Base-by-base conservation (phyloP, 2,888 invertebrate genomes). In the Zeuzera pyrina region DNA sequence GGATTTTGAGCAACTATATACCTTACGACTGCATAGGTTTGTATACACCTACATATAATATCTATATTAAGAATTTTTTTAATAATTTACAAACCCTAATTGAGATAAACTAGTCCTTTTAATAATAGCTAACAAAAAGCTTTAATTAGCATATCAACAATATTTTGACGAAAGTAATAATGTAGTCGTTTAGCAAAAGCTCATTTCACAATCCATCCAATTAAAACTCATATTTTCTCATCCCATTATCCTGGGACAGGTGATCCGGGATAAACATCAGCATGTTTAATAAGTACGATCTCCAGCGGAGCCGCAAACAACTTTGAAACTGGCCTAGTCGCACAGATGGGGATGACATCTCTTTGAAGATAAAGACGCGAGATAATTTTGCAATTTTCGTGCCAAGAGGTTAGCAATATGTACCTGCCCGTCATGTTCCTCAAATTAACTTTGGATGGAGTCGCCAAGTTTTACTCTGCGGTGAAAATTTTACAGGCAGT, bases 321-420 rank as follows among this genome's bases (percentile, higher is more conserved):
- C 67, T 77, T 79, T 66, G 66, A 65, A 72, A 77, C 70, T 72
- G 73, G 66, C 64, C 76, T 57, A n/a, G n/a, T n/a, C 51, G 55
- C 58, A 62, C 70, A 69, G 68, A 67, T 79, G 81, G 62, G 57
- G 62, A 68, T 76, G 81, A 79, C 81, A 74, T 83, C 77, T 72
- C 81, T 81, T 83, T 81, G 81, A 81, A 77, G 79, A 81, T 81
- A 74, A 76, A 76, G 79, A 73, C 63, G 69, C 60, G 49, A 78
- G 73, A 77, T 81, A 81, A 81, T 78, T 83, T 76, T 66, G 71
- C 73, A 76, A 76, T 81, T 77, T 77, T 79, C 78, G 59, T 69
- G 54, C 64, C 54, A 56, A 63, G 65, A 70, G 64, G 59, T 64
- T 60, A 55, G 56, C 61, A 59, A 71, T 72, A 67, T 67, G 63